These are phyloP conservation scores for Alexandromys fortis DNA, from an alignment of 2,113 vertebrate species.

Conservation along the genomic window DNA sequence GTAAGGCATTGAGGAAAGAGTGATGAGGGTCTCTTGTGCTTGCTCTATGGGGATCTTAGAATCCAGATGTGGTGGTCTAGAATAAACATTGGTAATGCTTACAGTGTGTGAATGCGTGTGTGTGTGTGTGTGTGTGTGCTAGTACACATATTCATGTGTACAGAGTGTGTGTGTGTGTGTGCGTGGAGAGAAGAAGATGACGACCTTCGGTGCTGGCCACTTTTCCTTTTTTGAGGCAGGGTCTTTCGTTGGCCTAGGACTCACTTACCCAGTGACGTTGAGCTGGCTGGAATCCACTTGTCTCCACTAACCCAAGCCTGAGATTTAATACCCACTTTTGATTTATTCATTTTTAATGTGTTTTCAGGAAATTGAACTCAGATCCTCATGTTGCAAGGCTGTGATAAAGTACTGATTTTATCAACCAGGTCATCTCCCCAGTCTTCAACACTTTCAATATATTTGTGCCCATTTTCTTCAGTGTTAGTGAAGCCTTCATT, in stretches of 20 bases:
- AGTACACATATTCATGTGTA: neutral
- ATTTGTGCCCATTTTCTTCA: neutral
- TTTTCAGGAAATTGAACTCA: neutral
- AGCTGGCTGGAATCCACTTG: neutral
- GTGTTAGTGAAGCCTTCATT: neutral
- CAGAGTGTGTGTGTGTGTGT: neutral
- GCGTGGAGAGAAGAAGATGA: neutral
- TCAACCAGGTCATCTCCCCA: neutral
- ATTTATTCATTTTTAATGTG: neutral
- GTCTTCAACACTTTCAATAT: neutral
- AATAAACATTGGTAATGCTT: neutral
- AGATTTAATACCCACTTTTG: neutral
- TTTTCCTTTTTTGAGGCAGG: too few relatives aligned
- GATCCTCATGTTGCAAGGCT: neutral
- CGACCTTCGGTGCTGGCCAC: neutral
- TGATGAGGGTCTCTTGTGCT: neutral
- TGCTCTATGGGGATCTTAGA: neutral
- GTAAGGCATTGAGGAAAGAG: neutral
- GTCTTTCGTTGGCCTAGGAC: neutral
- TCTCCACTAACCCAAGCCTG: neutral
- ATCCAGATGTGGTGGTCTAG: neutral
- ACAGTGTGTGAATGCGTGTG: neutral
- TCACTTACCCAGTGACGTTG: neutral
- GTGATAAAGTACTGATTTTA: neutral
- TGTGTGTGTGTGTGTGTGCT: neutral